phyloP scores from a whole-genome alignment of 2,113 vertebrate species.

The Rana temporaria region DNA sequence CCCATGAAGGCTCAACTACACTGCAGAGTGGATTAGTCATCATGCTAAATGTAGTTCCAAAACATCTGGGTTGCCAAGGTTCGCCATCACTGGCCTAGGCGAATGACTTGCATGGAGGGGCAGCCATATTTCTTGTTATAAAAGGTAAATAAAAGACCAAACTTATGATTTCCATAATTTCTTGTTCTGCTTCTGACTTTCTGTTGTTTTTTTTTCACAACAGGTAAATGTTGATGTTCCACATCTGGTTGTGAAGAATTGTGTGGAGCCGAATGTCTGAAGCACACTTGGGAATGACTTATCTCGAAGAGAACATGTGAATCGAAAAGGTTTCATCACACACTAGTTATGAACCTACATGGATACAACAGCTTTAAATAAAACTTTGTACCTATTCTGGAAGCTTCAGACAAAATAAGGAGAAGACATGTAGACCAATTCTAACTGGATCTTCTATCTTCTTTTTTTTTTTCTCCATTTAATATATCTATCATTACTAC shows the following conservation, averaged over 20 bases:
- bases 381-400: not conserved
- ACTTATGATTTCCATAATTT: too few species aligned
- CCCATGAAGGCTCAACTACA: too few species aligned
- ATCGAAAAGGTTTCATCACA: not conserved
- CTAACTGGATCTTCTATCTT: slow-evolving; percentile 25
- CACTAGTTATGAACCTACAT: not conserved
- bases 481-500: slow-evolving; percentile 13
- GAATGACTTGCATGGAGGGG: too few species aligned
- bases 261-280: not conserved
- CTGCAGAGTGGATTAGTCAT: too few species aligned
- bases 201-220: not conserved
- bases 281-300: slow-evolving; percentile 16
- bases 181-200: not conserved
- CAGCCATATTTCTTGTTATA: too few species aligned
- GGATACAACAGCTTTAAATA: slow-evolving; percentile 2
- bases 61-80: too few species aligned
- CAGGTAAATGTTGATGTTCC: slow-evolving; percentile 41
- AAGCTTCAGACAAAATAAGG: slow-evolving; percentile 3
- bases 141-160: too few species aligned
- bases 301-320: slow-evolving; percentile 5
- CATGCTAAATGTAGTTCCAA: too few species aligned
- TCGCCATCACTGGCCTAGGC: too few species aligned
- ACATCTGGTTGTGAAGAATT: slow-evolving; percentile 14
- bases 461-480: not conserved
- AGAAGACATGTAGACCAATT: not conserved